Percentiles rank a stretch among this genome's conserved stretches.
Conservation (phyloP, 2,888 invertebrate genomes). For the Zygaena filipendulae region DNA sequence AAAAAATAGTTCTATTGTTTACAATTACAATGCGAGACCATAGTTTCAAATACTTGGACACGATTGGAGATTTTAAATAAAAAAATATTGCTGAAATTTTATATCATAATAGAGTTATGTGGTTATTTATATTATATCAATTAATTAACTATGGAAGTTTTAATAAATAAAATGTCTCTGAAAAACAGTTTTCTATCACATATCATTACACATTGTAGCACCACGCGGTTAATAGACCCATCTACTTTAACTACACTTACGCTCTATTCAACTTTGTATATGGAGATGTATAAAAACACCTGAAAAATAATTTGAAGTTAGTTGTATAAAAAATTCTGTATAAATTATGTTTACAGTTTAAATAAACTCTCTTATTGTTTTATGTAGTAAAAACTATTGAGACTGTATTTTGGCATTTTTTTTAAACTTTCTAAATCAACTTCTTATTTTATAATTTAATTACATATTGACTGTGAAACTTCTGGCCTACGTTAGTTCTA, state of each 20-base stretch:
- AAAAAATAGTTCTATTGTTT: too few species aligned
- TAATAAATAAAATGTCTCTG: constrained; percentile 67
- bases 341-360: constrained; percentile 63
- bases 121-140: too few species aligned
- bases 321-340: constrained; percentile 65
- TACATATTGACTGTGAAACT: constrained; percentile 53
- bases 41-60: too few species aligned
- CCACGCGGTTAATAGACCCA: constrained; percentile 67
- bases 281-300: constrained; percentile 65
- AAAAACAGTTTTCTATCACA: constrained; percentile 66
- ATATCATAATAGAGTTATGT: too few species aligned
- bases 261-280: constrained; percentile 63
- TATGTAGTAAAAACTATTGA: constrained; percentile 56
- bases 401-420: constrained; percentile 57
- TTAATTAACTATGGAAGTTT: constrained; percentile 59
- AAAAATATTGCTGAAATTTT: constrained; percentile 50
- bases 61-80: too few species aligned
- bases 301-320: constrained; percentile 65
- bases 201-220: constrained; percentile 66
- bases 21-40: too few species aligned
- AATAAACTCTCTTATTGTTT: constrained; percentile 64
- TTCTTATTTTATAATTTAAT: constrained; percentile 39
- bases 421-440: constrained; percentile 50
- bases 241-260: constrained; percentile 60
- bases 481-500: constrained; percentile 59